Conservation (phyloP, 1,140 invertebrate species). For the Antheraea pernyi region DNA sequence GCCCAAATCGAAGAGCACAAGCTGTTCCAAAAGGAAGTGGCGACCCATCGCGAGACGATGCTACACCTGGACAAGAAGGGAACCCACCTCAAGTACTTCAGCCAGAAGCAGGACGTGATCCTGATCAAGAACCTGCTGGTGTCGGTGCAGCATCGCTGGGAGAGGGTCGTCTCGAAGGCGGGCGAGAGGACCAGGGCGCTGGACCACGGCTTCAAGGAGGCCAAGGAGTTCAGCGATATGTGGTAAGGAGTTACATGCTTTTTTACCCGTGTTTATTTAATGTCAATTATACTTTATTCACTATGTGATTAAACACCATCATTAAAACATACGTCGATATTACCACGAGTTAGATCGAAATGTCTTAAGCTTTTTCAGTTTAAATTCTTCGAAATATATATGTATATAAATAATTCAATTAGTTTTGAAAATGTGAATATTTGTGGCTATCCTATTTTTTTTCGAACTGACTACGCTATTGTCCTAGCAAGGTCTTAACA, state of each 20-base stretch:
- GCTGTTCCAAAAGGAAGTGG: conserved; percentile 96
- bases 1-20: conserved; percentile 97
- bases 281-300: too few relatives aligned
- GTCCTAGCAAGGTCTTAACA: too few relatives aligned
- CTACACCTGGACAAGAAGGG: conserved; percentile 97
- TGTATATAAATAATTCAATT: too few relatives aligned
- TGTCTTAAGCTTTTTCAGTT: too few relatives aligned
- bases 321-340: too few relatives aligned
- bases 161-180: conserved; percentile 97
- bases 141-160: conserved; percentile 98
- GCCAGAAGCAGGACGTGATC: conserved; percentile 99
- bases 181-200: conserved; percentile 95
- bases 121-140: conserved; percentile 98
- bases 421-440: too few relatives aligned
- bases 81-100: conserved; percentile 98
- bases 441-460: not conserved
- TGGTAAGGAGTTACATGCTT: conserved; percentile 35
- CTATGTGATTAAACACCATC: too few relatives aligned
- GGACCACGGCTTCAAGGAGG: conserved; percentile 98
- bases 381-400: too few relatives aligned
- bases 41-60: conserved; percentile 96
- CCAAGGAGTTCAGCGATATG: conserved; percentile 94
- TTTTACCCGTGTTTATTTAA: too few relatives aligned
- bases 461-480: too few relatives aligned
- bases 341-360: too few relatives aligned